Base-by-base conservation (phyloP, 2,113 vertebrate genomes). In the Hirundichthys speculiger region DNA sequence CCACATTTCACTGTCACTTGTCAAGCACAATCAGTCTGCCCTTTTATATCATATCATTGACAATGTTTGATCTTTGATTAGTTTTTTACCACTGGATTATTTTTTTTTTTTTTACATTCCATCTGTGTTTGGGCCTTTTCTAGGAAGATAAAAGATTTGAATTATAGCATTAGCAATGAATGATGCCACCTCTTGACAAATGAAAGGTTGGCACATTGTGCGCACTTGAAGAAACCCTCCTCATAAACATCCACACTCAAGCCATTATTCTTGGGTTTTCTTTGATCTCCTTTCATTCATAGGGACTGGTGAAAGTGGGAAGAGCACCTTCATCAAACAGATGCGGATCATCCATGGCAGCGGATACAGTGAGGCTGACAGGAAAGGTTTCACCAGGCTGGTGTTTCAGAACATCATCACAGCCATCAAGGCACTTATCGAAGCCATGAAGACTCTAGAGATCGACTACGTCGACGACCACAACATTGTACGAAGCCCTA, bases 291-390 rank as follows among this genome's bases (percentile, higher is more conserved):
- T 53, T 65, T 10, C 48, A 25, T 71, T 11, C 59, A 4, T 41
- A 96, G 95, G 95, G 57, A 95, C 94, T 25, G 94, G 94, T 45
- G 95, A 96, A 74, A 96, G 94, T 72, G 95, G 94, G 43, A 96
- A 97, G 78, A 96, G 94, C 80, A 96, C 93, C 0, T 96, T 98
- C 65, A 94, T 96, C 88, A 96, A 99, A 75, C 94, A 99, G 88
- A 97, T 99, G 95, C 94, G 96, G 90, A 99, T 99, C 90, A 96
- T 99, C 85, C 96, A 99, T 38, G 94, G 95, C 3, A 86, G 80
- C 9, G 94, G 94, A 46, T 96, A 95, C 85, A 91, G 62, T 2
- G 94, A 96, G 3, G 85, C 88, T 34, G 94, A 96, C 50, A 91
- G 84, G 55, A 92, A 82, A 54, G 75, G 82, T 10, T 96, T 94